Conservation (phyloP, 2,797 vertebrate species). For the Pogoniulus pusillus region DNA sequence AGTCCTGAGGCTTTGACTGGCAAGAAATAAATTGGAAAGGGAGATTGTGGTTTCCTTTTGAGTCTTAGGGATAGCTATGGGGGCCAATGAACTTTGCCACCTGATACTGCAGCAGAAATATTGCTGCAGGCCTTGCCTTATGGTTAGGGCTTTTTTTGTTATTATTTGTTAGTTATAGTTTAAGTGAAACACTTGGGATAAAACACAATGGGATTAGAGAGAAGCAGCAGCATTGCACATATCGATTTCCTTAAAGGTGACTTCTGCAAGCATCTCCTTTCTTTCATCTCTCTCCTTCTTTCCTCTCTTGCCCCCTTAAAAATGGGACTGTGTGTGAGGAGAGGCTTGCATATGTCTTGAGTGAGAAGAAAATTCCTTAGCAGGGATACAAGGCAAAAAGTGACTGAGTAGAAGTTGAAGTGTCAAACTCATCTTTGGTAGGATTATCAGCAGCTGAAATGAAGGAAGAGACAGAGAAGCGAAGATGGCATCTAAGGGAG, state of each 20-base stretch:
- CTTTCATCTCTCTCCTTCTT: background rate
- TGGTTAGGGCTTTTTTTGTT: background rate
- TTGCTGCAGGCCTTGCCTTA: background rate
- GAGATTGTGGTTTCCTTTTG: background rate
- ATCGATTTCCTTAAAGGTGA: background rate
- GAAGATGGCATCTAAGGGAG: background rate
- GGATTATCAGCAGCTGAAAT: background rate
- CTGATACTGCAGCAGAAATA: background rate
- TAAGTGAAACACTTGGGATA: background rate
- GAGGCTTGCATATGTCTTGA: background rate
- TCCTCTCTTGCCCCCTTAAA: background rate
- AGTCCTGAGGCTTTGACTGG: background rate
- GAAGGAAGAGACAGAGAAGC: background rate
- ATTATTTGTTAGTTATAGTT: background rate
- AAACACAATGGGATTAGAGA: background rate
- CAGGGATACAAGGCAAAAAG: background rate
- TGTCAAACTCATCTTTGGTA: background rate
- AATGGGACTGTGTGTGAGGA: background rate
- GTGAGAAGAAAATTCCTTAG: background rate
- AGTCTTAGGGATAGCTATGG: rapidly evolving
- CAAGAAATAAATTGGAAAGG: constrained; percentile 17
- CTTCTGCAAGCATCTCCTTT: background rate
- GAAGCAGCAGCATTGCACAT: background rate
- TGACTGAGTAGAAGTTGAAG: background rate
- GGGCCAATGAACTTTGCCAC: background rate